Evolutionary conservation across 2,113 vertebrate species (phyloP).

Genomic region (Callipepla squamata): DNA sequence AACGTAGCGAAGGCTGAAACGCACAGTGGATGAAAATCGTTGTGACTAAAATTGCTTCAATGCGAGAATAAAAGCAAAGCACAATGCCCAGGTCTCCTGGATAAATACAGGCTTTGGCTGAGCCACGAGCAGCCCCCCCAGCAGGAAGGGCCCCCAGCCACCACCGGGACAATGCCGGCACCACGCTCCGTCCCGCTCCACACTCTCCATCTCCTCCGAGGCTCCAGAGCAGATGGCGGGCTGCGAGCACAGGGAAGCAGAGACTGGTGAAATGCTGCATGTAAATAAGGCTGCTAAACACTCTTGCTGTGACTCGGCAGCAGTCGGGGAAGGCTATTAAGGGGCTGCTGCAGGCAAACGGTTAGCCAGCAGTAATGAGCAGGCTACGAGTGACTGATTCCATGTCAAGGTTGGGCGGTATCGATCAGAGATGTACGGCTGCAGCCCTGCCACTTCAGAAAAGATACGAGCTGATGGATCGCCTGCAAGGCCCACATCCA

Average conservation of each 20-base stretch:
- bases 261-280: slow-evolving; percentile 50
- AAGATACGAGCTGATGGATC: background rate
- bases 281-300: slow-evolving; percentile 54
- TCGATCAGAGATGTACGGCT: background rate
- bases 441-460: background rate
- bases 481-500: background rate
- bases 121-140: background rate
- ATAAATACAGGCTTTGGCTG: background rate
- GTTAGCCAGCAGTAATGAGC: slow-evolving; percentile 60
- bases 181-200: background rate
- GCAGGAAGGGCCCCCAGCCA: background rate
- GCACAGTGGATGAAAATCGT: background rate
- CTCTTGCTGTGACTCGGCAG: slow-evolving; percentile 21
- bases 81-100: background rate
- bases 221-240: slow-evolving; percentile 40
- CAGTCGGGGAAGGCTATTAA: slow-evolving; percentile 34
- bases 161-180: slow-evolving; percentile 47
- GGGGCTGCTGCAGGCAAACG: slow-evolving; percentile 46
- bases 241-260: slow-evolving; percentile 9
- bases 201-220: background rate
- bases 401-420: slow-evolving; percentile 18
- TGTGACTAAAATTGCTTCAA: slow-evolving; percentile 1
- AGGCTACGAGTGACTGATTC: slow-evolving; percentile 51
- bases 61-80: slow-evolving; percentile 6
- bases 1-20: background rate